phyloP scores from a whole-genome alignment of 1,140 invertebrate genomes.

The Aleiodes sp. region DNA sequence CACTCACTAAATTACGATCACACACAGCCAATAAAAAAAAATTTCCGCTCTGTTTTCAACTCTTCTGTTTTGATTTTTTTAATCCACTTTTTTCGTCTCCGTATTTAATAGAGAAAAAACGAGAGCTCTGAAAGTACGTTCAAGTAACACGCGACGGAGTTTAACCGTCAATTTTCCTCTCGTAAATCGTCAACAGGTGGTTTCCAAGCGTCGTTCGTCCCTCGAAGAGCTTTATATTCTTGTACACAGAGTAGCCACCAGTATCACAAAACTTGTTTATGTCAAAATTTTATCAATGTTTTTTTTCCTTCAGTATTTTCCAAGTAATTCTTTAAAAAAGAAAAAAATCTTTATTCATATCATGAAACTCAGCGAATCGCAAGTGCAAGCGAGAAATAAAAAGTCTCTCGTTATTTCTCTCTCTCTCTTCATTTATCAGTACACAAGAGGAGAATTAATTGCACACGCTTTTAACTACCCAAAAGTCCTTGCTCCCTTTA shows the following conservation, averaged over 20 bases:
- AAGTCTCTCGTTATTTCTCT: too few species aligned
- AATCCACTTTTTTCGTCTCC: too few species aligned
- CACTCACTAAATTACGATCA: too few species aligned
- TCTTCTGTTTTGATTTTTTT: neutral
- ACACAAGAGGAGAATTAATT: too few species aligned
- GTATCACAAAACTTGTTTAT: neutral
- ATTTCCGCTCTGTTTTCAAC: too few species aligned
- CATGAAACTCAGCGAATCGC: neutral
- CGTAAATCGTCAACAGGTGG: conserved; percentile 61
- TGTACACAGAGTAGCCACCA: conserved; percentile 13
- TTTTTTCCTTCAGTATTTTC: neutral
- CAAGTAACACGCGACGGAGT: conserved; percentile 17
- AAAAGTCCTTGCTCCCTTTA: conserved; percentile 6
- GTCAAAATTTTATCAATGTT: neutral
- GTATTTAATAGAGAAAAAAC: neutral
- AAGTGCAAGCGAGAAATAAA: too few species aligned
- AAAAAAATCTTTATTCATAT: neutral
- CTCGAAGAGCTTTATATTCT: conserved; percentile 26
- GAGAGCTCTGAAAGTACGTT: conserved; percentile 5
- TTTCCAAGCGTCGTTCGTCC: conserved; percentile 41
- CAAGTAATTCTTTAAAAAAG: neutral
- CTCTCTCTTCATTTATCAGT: neutral
- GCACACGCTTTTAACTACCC: too few species aligned
- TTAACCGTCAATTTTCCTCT: conserved; percentile 49
- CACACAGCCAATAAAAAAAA: neutral